phyloP scores from a whole-genome alignment of 2,888 invertebrate species.

The Acanthoscelides obtectus region DNA sequence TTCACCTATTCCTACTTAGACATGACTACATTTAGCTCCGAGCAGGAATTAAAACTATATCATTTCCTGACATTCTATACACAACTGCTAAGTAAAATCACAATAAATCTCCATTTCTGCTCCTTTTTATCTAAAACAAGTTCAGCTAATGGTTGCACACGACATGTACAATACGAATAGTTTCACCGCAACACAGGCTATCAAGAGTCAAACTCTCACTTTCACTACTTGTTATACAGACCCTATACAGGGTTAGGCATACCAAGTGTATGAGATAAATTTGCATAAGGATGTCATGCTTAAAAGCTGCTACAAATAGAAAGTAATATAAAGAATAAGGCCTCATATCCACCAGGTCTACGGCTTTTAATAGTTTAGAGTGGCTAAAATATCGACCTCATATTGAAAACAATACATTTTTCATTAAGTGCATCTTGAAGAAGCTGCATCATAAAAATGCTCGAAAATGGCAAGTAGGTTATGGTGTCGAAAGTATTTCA shows the following conservation, averaged over 20 bases:
- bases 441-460: too few species aligned
- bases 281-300: too few species aligned
- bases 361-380: too few species aligned
- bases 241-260: not conserved
- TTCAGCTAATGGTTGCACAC: not conserved
- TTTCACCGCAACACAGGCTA: not conserved
- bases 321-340: too few species aligned
- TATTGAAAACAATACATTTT: too few species aligned
- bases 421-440: too few species aligned
- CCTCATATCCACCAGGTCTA: too few species aligned
- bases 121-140: not conserved
- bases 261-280: not conserved
- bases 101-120: not conserved
- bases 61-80: not conserved
- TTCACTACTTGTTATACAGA: not conserved
- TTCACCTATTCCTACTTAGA: not conserved
- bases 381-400: too few species aligned
- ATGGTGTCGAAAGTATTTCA: too few species aligned
- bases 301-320: too few species aligned
- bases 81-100: not conserved
- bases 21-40: too few species aligned
- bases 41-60: not conserved
- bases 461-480: too few species aligned
- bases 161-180: not conserved
- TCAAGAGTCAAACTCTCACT: not conserved